phyloP scores from a whole-genome alignment of 2,888 invertebrate genomes.

The Charanyca ferruginea region DNA sequence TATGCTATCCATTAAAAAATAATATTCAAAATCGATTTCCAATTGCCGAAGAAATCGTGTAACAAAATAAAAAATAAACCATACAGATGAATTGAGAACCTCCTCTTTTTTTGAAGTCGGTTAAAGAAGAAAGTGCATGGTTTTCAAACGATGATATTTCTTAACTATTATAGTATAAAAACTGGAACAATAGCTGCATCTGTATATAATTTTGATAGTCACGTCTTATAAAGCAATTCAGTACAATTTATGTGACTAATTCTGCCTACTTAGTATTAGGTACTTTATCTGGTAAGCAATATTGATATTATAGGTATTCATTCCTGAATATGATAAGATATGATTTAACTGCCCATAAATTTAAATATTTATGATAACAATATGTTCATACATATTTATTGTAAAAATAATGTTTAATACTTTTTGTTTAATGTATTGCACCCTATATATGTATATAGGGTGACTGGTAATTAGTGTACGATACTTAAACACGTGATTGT shows the following conservation, averaged over 20 bases:
- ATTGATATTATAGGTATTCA: constrained; percentile 6
- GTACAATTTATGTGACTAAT: constrained; percentile 10
- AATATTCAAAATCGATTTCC: too few relatives aligned
- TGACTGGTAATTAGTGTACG: too few relatives aligned
- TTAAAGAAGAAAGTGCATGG: background rate
- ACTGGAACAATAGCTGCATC: constrained; percentile 8
- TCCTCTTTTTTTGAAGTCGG: too few relatives aligned
- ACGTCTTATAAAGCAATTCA: constrained; percentile 14
- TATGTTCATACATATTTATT: background rate
- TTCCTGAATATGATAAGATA: constrained; percentile 30
- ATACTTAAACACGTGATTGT: too few relatives aligned
- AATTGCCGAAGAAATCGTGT: too few relatives aligned
- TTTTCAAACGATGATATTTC: background rate
- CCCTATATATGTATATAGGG: background rate
- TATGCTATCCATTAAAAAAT: too few relatives aligned
- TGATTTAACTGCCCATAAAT: background rate
- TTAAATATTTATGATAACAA: background rate
- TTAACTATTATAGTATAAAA: background rate
- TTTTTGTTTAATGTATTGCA: background rate
- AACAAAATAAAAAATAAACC: too few relatives aligned
- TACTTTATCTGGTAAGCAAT: constrained; percentile 3
- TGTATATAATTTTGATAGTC: background rate
- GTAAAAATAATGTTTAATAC: background rate
- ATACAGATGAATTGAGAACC: too few relatives aligned
- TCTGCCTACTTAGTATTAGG: background rate